These are phyloP conservation scores for Tragulus kanchil DNA, from an alignment of 2,113 vertebrate genomes.

Conservation along the genomic window DNA sequence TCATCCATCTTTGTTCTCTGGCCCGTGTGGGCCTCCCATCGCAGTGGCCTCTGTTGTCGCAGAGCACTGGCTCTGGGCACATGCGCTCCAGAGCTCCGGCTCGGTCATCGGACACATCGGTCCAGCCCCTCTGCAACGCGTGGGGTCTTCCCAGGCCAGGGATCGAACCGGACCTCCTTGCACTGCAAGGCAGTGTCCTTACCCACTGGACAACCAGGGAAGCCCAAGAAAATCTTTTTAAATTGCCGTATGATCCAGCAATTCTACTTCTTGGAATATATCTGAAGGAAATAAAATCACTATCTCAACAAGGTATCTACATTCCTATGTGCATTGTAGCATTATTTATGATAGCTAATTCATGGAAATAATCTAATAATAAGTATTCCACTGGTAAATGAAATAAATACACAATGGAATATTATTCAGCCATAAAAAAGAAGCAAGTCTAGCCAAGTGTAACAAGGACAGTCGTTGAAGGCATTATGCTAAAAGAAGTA, in stretches of 20 bases:
- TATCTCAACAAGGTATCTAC: neutral
- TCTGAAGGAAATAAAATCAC: neutral
- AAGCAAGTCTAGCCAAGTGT: neutral
- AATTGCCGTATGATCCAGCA: neutral
- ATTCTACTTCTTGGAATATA: neutral
- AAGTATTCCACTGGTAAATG: neutral
- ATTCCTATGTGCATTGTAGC: neutral
- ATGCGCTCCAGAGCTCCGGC: too few relatives aligned
- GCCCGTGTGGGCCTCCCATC: too few relatives aligned
- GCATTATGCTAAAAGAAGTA: neutral
- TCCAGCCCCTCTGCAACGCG: too few relatives aligned
- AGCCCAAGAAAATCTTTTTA: too few relatives aligned
- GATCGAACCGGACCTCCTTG: too few relatives aligned
- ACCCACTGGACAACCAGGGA: too few relatives aligned
- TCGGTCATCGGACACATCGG: too few relatives aligned
- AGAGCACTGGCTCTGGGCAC: too few relatives aligned
- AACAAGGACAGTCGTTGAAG: neutral
- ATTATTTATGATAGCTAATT: neutral
- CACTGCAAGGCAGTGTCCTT: too few relatives aligned
- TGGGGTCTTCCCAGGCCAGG: too few relatives aligned
- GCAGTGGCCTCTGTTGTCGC: too few relatives aligned
- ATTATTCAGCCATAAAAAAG: neutral
- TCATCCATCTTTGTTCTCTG: too few relatives aligned
- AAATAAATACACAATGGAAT: neutral
- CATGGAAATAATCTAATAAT: neutral